These are phyloP conservation scores for Nixonia krombeini DNA, from an alignment of 1,140 invertebrate species.

Conservation along the genomic window DNA sequence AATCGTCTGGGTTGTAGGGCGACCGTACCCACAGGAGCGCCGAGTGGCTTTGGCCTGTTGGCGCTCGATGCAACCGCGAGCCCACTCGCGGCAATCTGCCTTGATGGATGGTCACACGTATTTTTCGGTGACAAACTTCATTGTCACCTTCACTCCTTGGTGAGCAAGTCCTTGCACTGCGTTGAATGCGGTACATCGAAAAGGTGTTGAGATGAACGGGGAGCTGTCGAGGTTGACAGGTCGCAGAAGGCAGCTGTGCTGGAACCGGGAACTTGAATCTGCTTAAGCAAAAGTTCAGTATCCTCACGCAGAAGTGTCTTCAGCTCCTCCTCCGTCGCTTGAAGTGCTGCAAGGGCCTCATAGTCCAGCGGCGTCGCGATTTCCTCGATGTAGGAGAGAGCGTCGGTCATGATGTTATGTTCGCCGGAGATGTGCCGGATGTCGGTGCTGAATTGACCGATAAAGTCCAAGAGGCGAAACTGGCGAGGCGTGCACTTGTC, in stretches of 20 bases:
- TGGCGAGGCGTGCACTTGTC: slow-evolving; percentile 26
- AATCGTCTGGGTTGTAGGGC: neutral
- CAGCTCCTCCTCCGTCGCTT: slow-evolving; percentile 3
- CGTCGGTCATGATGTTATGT: slow-evolving; percentile 56
- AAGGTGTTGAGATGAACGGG: slow-evolving; percentile 16
- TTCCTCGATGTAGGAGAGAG: slow-evolving; percentile 42
- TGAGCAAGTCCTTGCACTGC: slow-evolving; percentile 50
- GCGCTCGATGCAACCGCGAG: slow-evolving; percentile 23
- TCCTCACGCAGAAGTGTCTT: neutral
- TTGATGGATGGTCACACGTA: slow-evolving; percentile 47
- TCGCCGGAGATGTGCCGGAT: slow-evolving; percentile 57
- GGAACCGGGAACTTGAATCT: slow-evolving; percentile 10
- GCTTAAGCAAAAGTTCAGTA: neutral
- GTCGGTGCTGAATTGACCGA: slow-evolving; percentile 60
- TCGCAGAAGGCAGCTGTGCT: slow-evolving; percentile 8
- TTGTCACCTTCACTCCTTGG: slow-evolving; percentile 25
- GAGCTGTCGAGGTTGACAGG: neutral
- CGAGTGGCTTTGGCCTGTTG: slow-evolving; percentile 26
- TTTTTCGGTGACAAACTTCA: slow-evolving; percentile 14
- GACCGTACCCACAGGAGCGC: neutral
- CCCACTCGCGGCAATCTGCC: slow-evolving; percentile 23
- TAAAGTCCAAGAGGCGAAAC: slow-evolving; percentile 57
- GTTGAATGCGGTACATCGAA: slow-evolving; percentile 51
- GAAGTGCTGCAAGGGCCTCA: slow-evolving; percentile 5
- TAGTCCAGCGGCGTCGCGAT: neutral